Base-by-base conservation (phyloP, 2,797 vertebrate genomes). In the Leontopithecus rosalia region DNA sequence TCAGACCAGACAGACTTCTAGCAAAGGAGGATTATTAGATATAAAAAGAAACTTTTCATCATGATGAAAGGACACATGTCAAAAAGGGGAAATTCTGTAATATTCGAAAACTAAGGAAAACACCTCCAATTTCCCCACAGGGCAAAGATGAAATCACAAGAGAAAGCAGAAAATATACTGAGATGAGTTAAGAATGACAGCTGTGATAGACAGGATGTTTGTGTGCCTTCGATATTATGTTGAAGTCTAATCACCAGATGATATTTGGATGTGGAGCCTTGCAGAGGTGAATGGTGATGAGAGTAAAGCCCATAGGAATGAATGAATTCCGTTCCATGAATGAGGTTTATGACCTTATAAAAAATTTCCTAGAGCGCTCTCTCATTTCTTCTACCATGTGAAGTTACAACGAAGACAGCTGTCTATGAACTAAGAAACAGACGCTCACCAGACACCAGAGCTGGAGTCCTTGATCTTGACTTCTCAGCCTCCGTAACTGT, bases 1-100 rank as follows among this genome's bases (percentile, higher is more conserved):
- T 57, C 36, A 84, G 33, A 81, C 39, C 39, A 84, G 70, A 26
- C 0, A 24, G 5, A 77, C 26, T 55, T 93, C 30, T 72, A 55
- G 82, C 28, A 43, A 73, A 41, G 15, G 20, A 85, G 22, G 58
- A 36, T 36, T 41, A 89, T 17, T 13, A 20, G 46, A 85, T 48
- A 91, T 30, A 91, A 94, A 91, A 80, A 75, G 41, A 13, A 91
- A 82, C 4, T 52, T 95, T 82, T 93, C 75, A 43, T 70, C 4
- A 43, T n/a, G 75, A 84, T 46, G n/a, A 90, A 82, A 90, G 24
- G 48, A 41, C 10, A 87, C 3, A 6, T 36, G 39, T 70, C 1
- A 12, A 22, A 97, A 91, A 57, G 1, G 8, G 36, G 30, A 55
- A 88, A 70, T 15, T 13, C n/a, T 6, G 19, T 26, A 48, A 2